Base-by-base conservation (phyloP, 2,113 vertebrate species). In the Narcine bancroftii region DNA sequence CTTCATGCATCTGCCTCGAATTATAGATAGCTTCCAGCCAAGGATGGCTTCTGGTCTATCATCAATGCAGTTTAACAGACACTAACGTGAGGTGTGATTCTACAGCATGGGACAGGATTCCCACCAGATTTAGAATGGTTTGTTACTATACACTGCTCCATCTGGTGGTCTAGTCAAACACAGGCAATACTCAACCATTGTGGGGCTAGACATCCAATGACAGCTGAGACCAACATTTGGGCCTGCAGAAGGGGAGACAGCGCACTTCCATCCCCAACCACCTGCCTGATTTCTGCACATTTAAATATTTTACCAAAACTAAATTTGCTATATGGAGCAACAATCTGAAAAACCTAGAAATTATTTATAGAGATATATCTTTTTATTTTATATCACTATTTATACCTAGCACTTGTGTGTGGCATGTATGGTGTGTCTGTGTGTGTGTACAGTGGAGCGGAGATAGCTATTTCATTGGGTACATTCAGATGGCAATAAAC, bases 71-170 rank as follows among this genome's bases (percentile, higher is more conserved):
- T 33, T 47, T 91, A 1, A 6, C 42, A 65, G 45, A 13, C 63
- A 45, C 65, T 42, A 13, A 47, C 11, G 10, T 33, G 60, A 91
- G 65, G 65, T 66, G 42, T 33, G 89, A 63, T 33, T 91, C 39
- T 69, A 65, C 65, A 69, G 65, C 29, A 15, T 69, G 65, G 63
- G 60, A 33, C 36, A 91, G 65, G 81, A 33, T 60, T 69, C 11
- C 63, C 45, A 69, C 19, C 63, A 69, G 89, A 91, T 47, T 66
- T 69, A 17, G 42, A 69, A 65, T 69, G 39, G 45, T 26, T 39
- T 13, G 6, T 15, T 42, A 71, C 65, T 65, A 91, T 65, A 91
- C 17, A 91, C 42, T 91, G 89, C 60, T 69, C 89, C 89, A 69
- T 91, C 89, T 91, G 65, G 39, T 91, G 89, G 63, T 65, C 42